Percentiles rank a stretch among this genome's conserved stretches.
Conservation (phyloP, 1,140 invertebrate species). For the Teleogryllus occipitalis region DNA sequence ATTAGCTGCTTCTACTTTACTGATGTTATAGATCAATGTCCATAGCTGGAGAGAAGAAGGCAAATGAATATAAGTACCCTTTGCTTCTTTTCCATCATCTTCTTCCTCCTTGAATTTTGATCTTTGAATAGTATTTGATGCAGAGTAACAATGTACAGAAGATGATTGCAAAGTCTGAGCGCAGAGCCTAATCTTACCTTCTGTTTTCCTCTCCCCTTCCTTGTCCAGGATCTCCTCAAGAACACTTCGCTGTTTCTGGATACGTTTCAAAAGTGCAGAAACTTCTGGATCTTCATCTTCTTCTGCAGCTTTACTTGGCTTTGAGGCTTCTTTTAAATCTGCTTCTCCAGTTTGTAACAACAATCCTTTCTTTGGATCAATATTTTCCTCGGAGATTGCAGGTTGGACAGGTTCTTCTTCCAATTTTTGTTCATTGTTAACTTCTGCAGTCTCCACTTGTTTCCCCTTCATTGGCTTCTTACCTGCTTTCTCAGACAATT, state of each 20-base stretch:
- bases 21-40: too few relatives aligned
- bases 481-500: too few relatives aligned
- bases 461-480: too few relatives aligned
- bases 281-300: constrained; percentile 32
- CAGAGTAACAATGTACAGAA: background rate
- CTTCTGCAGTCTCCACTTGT: background rate
- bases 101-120: background rate
- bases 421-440: background rate
- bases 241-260: constrained; percentile 56
- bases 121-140: background rate
- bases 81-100: too few relatives aligned
- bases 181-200: constrained; percentile 13
- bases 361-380: background rate
- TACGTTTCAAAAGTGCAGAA: constrained; percentile 51
- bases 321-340: background rate
- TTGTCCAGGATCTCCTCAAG: constrained; percentile 58
- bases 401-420: background rate
- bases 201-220: constrained; percentile 40
- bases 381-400: background rate
- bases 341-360: background rate
- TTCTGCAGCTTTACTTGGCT: constrained; percentile 19
- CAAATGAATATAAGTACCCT: too few relatives aligned
- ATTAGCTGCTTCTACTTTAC: too few relatives aligned
- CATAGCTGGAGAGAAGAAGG: too few relatives aligned
- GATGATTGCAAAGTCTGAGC: background rate